Conservation (phyloP, 2,113 vertebrate species). For the Ciconia maguari region DNA sequence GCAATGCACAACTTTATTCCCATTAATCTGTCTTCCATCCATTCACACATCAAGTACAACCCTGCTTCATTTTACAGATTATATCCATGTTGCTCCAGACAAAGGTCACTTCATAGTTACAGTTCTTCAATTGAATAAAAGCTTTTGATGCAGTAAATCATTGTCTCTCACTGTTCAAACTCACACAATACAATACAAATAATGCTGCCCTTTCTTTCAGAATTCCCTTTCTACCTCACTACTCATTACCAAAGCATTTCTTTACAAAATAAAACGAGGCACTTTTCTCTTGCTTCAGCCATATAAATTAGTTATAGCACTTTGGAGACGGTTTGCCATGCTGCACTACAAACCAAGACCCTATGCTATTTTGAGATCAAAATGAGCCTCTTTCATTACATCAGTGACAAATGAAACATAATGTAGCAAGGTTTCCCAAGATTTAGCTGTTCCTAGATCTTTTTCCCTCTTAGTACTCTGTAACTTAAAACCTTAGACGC, state of each 20-base stretch:
- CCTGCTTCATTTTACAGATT: slow-evolving; percentile 74
- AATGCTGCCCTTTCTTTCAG: slow-evolving; percentile 60
- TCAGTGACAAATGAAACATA: not conserved
- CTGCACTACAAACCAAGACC: not conserved
- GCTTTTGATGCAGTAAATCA: slow-evolving; percentile 65
- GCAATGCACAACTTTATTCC: slow-evolving; percentile 72
- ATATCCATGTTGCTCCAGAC: slow-evolving; percentile 66
- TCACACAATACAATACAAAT: slow-evolving; percentile 62
- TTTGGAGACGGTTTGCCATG: not conserved
- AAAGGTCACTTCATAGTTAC: slow-evolving; percentile 72
- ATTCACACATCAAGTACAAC: slow-evolving; percentile 64
- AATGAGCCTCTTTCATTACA: not conserved
- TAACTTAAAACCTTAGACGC: not conserved
- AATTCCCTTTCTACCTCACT: slow-evolving; percentile 42
- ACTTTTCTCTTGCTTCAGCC: slow-evolving; percentile 32
- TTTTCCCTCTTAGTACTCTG: not conserved
- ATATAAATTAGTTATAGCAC: slow-evolving; percentile 31
- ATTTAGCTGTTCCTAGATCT: not conserved
- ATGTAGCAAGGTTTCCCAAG: not conserved
- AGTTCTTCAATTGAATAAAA: slow-evolving; percentile 54
- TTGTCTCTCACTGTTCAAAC: slow-evolving; percentile 48
- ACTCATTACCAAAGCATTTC: slow-evolving; percentile 21
- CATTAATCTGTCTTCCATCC: slow-evolving; percentile 72
- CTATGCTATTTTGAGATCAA: not conserved
- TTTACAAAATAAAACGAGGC: slow-evolving; percentile 51